Base-by-base conservation (phyloP, 2,113 vertebrate genomes). In the Pica pica region DNA sequence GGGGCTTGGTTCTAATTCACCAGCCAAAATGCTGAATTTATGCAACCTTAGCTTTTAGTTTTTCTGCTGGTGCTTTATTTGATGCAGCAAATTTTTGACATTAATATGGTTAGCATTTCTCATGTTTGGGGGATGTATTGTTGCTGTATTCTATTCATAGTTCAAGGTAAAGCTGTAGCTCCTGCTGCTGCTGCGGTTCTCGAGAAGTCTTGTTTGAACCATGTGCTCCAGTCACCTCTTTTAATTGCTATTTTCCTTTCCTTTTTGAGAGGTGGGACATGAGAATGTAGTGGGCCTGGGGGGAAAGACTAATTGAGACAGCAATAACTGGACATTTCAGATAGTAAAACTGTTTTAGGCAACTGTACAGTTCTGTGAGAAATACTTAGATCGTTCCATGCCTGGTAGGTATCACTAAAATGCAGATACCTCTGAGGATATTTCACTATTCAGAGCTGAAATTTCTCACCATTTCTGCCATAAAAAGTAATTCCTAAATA, bases 241-340 rank as follows among this genome's bases (percentile, higher is more conserved):
- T 35, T 61, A 26, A n/a, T 61, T 81, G 26, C 31, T 10, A 9
- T 77, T 89, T 88, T 31, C 31, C 9, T 57, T 83, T 64, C 19
- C 13, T 31, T 65, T 80, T 69, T 73, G 63, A 53, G 41, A 49
- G 28, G 24, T 41, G 28, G 19, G 42, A 26, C 4, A 9, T 39
- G 31, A 57, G n/a, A 60, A 39, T 17, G 7, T 35, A 31, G 13
- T 7, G 2, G 1, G 9, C 2, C 1, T 41, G 26, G 13, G 15
- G 7, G 9, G 3, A 20, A 74, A 49, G 8, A 21, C n/a, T 47
- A 15, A 75, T 35, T 33, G 22, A 35, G 16, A 21, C 20, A 74
- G 20, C 37, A 86, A 4, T 46, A 74, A 81, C 21, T 57, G 39
- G 30, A 16, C 35, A 11, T 39, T 87, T 91, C 50, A 55, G 31